Conservation (phyloP, 2,888 invertebrate genomes). For the Druceiella hillmani region DNA sequence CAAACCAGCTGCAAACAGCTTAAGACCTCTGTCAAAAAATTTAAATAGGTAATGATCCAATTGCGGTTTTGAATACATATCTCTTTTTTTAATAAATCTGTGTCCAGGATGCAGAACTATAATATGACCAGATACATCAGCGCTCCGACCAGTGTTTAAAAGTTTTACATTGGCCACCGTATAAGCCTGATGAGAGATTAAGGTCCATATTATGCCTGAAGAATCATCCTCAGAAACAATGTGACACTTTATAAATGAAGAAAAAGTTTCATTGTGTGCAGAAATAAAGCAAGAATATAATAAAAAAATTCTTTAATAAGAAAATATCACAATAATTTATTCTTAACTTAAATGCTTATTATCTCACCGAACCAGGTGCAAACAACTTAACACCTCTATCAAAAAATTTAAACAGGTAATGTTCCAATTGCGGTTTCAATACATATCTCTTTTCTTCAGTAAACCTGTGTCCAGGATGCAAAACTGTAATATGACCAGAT, state of each 20-base stretch:
- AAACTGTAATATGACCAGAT: conserved; percentile 60
- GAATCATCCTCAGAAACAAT: conserved; percentile 52
- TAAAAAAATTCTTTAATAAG: too few relatives aligned
- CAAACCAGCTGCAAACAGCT: conserved; percentile 67
- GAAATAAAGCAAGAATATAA: too few relatives aligned
- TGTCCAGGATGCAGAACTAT: conserved; percentile 45
- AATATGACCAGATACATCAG: conserved; percentile 66
- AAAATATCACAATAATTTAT: too few relatives aligned
- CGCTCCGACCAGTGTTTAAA: conserved; percentile 66
- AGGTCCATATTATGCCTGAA: conserved; percentile 53
- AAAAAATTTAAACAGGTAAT: conserved; percentile 63
- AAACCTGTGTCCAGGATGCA: conserved; percentile 38
- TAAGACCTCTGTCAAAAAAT: conserved; percentile 68
- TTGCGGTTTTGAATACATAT: conserved; percentile 31
- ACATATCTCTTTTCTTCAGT: conserved; percentile 31
- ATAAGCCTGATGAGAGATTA: conserved; percentile 58
- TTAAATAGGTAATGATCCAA: conserved; percentile 56
- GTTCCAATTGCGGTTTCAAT: conserved; percentile 32
- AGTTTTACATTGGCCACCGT: conserved; percentile 58
- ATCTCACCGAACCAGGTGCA: conserved; percentile 56
- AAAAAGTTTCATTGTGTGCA: conserved; percentile 35
- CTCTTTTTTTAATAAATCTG: conserved; percentile 36
- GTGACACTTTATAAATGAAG: conserved; percentile 53
- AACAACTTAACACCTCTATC: conserved; percentile 71
- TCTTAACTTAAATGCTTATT: too few relatives aligned